Evolutionary conservation across 2,797 vertebrate species (phyloP).

Genomic region (Myiotriccus ornatus): DNA sequence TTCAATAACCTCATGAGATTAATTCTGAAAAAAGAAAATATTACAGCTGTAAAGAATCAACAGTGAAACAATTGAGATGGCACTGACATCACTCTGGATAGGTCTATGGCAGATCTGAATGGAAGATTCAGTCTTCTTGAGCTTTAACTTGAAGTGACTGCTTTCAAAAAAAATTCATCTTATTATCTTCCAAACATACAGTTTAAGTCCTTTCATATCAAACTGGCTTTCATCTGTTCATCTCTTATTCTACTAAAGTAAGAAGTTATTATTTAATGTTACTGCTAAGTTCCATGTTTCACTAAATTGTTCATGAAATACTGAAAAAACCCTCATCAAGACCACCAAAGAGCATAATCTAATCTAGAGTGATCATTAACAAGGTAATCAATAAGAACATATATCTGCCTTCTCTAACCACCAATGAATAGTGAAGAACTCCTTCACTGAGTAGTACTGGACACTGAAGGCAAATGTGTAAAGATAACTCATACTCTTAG

Average conservation of each 20-base stretch:
- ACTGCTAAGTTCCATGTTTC: not conserved
- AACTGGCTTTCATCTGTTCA: not conserved
- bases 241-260: not conserved
- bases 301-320: not conserved
- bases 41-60: not conserved
- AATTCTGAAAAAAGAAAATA: not conserved
- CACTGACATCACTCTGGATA: not conserved
- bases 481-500: not conserved
- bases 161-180: not conserved
- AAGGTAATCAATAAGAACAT: not conserved
- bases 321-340: not conserved
- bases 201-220: not conserved
- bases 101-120: not conserved
- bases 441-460: not conserved
- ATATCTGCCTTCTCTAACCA: not conserved
- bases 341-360: not conserved
- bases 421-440: not conserved
- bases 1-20: not conserved
- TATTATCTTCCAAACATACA: not conserved
- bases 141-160: not conserved
- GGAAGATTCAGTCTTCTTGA: not conserved
- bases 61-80: not conserved
- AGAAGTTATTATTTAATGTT: not conserved
- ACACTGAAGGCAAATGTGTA: not conserved
- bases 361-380: not conserved